These are phyloP conservation scores for Dioctria rufipes DNA, from an alignment of 2,888 invertebrate genomes.

Conservation along the genomic window DNA sequence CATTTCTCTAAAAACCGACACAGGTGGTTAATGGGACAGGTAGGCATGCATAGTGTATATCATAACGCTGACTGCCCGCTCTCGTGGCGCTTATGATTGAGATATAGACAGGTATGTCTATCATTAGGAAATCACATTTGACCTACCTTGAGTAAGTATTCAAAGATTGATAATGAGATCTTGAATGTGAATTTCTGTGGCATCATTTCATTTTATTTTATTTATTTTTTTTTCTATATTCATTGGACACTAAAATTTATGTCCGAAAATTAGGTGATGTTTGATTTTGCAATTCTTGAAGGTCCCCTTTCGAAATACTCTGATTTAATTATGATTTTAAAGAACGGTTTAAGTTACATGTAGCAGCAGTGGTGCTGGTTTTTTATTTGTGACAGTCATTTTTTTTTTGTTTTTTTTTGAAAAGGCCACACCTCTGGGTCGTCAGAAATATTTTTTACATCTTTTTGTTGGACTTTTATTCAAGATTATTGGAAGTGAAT, in stretches of 20 bases:
- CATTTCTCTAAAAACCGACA: not conserved
- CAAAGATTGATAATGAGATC: too few species aligned
- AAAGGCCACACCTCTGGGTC: slow-evolving; percentile 18
- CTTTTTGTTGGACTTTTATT: too few species aligned
- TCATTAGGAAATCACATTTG: slow-evolving; percentile 18
- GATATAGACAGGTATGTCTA: not conserved
- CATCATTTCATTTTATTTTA: too few species aligned
- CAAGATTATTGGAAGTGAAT: too few species aligned
- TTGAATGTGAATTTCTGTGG: too few species aligned
- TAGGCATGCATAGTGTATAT: not conserved
- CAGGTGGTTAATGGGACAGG: slow-evolving; percentile 1
- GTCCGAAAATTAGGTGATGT: slow-evolving; percentile 3
- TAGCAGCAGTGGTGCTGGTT: slow-evolving; percentile 12
- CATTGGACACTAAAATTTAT: not conserved
- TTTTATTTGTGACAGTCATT: slow-evolving; percentile 2
- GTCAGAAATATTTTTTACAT: slow-evolving; percentile 10
- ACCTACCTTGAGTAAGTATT: not conserved
- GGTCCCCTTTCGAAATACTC: slow-evolving; percentile 22
- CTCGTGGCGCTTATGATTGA: not conserved
- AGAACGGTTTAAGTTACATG: not conserved
- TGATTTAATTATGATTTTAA: slow-evolving; percentile 37
- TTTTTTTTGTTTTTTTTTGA: not conserved
- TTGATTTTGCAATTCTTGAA: slow-evolving; percentile 42
- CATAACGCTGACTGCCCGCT: not conserved
- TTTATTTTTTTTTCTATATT: too few species aligned